A percentile compares a stretch with the other conserved stretches of the same genome.
Conservation (phyloP, 2,888 invertebrate genomes). For the Calameuta idolon region DNA sequence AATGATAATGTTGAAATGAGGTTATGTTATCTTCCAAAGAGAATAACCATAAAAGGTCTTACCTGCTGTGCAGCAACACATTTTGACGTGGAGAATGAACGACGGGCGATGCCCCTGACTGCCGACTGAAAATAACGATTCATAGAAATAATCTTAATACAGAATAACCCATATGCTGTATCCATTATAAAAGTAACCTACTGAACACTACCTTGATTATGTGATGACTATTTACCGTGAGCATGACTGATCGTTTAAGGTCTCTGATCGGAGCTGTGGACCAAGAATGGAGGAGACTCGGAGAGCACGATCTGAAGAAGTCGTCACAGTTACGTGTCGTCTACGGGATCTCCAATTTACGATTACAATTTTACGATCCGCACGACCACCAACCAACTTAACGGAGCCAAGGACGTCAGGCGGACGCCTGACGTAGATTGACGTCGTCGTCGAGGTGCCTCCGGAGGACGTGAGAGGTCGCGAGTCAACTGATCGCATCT, state of each 20-base stretch:
- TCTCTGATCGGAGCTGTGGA: background rate
- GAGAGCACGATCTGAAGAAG: background rate
- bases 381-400: constrained; percentile 20
- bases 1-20: background rate
- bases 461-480: no score
- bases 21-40: constrained; percentile 28
- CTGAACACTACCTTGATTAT: background rate
- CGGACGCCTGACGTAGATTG: constrained; percentile 14
- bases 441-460: no score
- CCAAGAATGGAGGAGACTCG: background rate
- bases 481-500: background rate
- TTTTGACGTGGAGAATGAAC: constrained; percentile 63
- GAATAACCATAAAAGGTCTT: constrained; percentile 19
- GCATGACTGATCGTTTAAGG: constrained; percentile 41
- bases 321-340: constrained; percentile 19
- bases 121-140: constrained; percentile 44
- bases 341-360: constrained; percentile 28
- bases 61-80: constrained; percentile 63
- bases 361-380: constrained; percentile 24
- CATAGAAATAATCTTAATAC: background rate
- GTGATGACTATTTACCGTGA: constrained; percentile 47
- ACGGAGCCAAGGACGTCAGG: constrained; percentile 33
- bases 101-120: constrained; percentile 50
- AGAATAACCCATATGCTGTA: background rate
- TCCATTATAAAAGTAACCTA: background rate